A percentile compares a stretch with the other conserved stretches of the same genome.
Conservation (phyloP, 1,140 invertebrate species). For the Monomorium pharaonis region DNA sequence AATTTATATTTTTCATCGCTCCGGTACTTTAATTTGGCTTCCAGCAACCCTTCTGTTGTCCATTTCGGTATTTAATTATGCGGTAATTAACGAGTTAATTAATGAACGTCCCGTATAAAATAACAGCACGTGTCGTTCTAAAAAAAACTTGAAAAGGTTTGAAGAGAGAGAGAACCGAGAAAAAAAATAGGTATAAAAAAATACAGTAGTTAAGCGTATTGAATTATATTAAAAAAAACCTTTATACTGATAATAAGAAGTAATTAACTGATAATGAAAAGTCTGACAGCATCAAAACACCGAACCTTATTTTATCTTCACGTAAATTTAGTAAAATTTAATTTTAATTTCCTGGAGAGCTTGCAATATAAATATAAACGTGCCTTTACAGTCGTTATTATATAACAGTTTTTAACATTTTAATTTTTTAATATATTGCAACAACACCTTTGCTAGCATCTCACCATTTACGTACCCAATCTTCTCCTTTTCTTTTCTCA, state of each 20-base stretch:
- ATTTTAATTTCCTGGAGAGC: neutral
- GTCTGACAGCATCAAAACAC: neutral
- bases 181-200: neutral
- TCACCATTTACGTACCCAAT: neutral
- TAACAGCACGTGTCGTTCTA: neutral
- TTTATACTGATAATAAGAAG: constrained; percentile 1
- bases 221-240: constrained; percentile 4
- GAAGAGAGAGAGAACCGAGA: neutral
- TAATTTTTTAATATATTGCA: neutral
- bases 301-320: neutral
- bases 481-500: neutral
- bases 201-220: neutral
- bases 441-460: neutral
- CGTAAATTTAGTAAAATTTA: neutral
- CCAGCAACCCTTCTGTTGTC: neutral
- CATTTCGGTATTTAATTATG: constrained; percentile 9
- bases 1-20: constrained; percentile 40
- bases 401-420: neutral
- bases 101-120: neutral
- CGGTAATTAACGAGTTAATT: constrained; percentile 24
- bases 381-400: neutral
- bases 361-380: neutral
- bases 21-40: neutral
- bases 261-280: constrained; percentile 14
- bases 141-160: neutral